Conservation (phyloP, 2,113 vertebrate genomes). For the Rana temporaria region DNA sequence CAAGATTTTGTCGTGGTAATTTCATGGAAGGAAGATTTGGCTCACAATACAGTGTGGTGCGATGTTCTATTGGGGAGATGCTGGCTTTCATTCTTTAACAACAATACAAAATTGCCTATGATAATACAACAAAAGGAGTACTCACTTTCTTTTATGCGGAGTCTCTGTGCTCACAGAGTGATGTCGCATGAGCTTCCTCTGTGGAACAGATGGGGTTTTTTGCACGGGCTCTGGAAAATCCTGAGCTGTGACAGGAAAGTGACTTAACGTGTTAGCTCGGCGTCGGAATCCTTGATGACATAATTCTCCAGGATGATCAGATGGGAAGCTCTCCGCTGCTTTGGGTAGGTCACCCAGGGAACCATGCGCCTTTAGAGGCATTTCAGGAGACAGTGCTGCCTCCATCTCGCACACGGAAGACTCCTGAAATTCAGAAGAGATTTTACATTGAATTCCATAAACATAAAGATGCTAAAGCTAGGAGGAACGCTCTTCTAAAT, state of each 20-base stretch:
- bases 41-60: not conserved
- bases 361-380: constrained; percentile 71
- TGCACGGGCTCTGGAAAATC: constrained; percentile 62
- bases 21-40: not conserved
- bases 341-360: constrained; percentile 82
- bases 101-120: not conserved
- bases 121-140: constrained; percentile 59
- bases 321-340: constrained; percentile 60
- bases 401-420: constrained; percentile 62
- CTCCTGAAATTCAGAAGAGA: constrained; percentile 61
- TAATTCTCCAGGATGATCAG: constrained; percentile 49
- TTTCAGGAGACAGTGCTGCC: constrained; percentile 42
- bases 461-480: too few relatives aligned
- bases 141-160: constrained; percentile 89
- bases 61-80: not conserved
- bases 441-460: not conserved
- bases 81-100: not conserved
- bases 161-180: constrained; percentile 97
- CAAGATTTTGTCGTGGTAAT: not conserved
- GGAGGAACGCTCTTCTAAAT: too few relatives aligned
- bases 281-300: constrained; percentile 80
- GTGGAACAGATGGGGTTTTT: constrained; percentile 72
- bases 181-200: constrained; percentile 91
- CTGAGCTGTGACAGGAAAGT: constrained; percentile 75
- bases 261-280: constrained; percentile 88